Evolutionary conservation across 1,140 invertebrate genomes (phyloP).

Genomic region (Hylaeus anthracinus): DNA sequence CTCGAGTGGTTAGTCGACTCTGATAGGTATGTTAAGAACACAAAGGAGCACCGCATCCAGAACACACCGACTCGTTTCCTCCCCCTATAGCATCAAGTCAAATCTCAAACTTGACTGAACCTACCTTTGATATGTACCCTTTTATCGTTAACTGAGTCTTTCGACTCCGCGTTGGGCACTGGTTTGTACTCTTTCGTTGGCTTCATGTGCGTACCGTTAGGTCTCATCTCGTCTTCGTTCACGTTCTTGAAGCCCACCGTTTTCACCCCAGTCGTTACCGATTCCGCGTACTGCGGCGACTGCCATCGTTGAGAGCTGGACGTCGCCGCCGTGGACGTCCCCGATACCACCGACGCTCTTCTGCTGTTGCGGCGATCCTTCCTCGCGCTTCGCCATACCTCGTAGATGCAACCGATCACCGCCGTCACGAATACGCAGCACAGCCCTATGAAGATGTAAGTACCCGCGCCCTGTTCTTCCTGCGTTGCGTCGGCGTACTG

Average conservation of each 20-base stretch:
- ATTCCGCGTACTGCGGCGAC: conserved; percentile 68
- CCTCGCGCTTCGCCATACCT: conserved; percentile 82
- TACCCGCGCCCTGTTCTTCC: conserved; percentile 88
- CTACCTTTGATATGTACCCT: conserved; percentile 76
- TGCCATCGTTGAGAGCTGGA: conserved; percentile 77
- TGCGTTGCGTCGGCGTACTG: conserved; percentile 86
- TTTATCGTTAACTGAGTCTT: conserved; percentile 74
- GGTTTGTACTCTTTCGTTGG: conserved; percentile 74
- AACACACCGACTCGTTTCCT: neutral
- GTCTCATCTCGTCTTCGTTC: conserved; percentile 73
- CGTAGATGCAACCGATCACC: conserved; percentile 84
- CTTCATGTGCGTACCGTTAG: conserved; percentile 75
- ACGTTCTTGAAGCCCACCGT: conserved; percentile 73
- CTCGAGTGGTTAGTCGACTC: neutral
- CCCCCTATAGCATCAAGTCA: neutral
- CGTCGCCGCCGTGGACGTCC: conserved; percentile 37
- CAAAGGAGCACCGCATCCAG: neutral
- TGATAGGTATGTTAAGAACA: neutral
- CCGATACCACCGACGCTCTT: conserved; percentile 72
- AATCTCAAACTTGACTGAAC: neutral
- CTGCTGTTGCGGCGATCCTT: conserved; percentile 80
- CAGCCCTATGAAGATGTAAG: conserved; percentile 87
- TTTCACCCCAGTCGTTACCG: conserved; percentile 67
- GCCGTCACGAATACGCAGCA: conserved; percentile 86
- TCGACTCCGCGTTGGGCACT: conserved; percentile 69